Conservation (phyloP, 2,888 invertebrate genomes). For the Conomelus anceps region DNA sequence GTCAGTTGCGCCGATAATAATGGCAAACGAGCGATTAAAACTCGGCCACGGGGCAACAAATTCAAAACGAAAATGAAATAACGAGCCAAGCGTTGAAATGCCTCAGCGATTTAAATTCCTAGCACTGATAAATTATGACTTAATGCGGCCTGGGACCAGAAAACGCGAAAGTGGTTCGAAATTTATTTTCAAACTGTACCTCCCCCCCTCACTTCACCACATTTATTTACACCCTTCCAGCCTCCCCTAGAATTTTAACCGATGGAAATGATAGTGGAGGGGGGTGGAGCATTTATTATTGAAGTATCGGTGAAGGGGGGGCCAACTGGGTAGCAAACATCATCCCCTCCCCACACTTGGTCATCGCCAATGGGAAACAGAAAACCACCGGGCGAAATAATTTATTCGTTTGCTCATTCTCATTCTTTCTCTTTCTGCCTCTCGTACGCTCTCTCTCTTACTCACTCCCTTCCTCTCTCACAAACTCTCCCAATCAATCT, state of each 20-base stretch:
- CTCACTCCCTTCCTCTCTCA: not conserved
- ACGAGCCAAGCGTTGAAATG: not conserved
- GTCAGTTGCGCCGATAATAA: not conserved
- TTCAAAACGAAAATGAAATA: not conserved
- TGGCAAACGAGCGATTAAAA: not conserved
- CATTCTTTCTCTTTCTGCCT: not conserved
- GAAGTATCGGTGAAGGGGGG: not conserved
- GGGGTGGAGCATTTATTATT: not conserved
- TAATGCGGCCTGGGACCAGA: not conserved
- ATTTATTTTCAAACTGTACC: not conserved
- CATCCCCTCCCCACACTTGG: not conserved
- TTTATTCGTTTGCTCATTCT: not conserved
- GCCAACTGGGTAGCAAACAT: too few relatives aligned
- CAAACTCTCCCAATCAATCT: not conserved
- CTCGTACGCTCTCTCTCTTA: not conserved
- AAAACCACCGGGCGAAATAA: not conserved
- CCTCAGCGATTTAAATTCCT: not conserved
- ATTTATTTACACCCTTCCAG: too few relatives aligned
- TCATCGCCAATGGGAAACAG: not conserved
- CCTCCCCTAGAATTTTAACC: not conserved
- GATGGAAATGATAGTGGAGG: not conserved
- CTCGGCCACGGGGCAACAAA: not conserved
- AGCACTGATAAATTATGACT: not conserved
- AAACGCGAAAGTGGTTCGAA: not conserved
- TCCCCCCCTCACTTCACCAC: not conserved